These are phyloP conservation scores for Tetheella fluctuosa DNA, from an alignment of 2,888 invertebrate species.

Conservation along the genomic window DNA sequence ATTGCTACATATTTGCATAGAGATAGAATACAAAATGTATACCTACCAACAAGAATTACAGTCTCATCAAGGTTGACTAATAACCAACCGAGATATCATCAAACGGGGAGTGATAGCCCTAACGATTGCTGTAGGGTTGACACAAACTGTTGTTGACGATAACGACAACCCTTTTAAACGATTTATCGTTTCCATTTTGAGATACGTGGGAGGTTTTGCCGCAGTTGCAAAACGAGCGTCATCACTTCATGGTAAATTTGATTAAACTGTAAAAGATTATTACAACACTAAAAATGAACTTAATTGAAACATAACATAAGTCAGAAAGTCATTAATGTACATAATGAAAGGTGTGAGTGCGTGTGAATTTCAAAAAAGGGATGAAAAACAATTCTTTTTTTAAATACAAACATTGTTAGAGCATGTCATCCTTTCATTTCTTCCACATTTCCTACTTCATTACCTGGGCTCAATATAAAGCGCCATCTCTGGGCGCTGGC, in stretches of 20 bases:
- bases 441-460: too few relatives aligned
- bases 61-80: background rate
- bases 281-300: too few relatives aligned
- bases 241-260: background rate
- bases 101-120: slow-evolving; percentile 3
- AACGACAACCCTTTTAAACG: background rate
- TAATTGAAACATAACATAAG: too few relatives aligned
- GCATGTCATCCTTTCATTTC: too few relatives aligned
- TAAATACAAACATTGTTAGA: too few relatives aligned
- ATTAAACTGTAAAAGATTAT: too few relatives aligned
- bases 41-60: background rate
- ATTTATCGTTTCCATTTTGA: background rate
- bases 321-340: too few relatives aligned
- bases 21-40: background rate
- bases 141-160: background rate
- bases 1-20: background rate
- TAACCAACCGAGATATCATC: background rate
- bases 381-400: too few relatives aligned
- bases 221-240: background rate
- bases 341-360: too few relatives aligned
- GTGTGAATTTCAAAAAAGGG: too few relatives aligned
- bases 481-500: too few relatives aligned
- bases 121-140: background rate
- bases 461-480: too few relatives aligned
- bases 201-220: background rate